These are phyloP conservation scores for Heliconius eleuchia DNA, from an alignment of 1,140 invertebrate genomes.

Conservation along the genomic window DNA sequence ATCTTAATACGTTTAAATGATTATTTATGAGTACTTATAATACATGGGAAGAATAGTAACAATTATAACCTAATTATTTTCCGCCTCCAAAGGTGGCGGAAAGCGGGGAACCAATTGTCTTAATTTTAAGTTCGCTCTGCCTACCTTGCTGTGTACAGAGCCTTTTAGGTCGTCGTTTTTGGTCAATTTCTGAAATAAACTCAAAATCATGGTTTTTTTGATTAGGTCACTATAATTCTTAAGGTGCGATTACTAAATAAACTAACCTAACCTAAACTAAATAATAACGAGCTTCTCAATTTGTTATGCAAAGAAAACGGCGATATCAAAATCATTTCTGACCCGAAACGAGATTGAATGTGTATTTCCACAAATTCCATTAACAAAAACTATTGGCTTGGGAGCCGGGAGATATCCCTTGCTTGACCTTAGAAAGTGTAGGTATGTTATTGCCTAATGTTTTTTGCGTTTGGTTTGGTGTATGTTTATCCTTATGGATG, in stretches of 20 bases:
- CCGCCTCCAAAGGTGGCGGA: no score
- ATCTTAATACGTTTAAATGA: no score
- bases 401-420: conserved; percentile 4
- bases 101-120: no score
- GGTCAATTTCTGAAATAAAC: no score
- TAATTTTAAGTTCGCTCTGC: no score
- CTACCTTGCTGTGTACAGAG: no score
- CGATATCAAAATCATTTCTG: background rate
- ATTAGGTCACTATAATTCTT: no score
- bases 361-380: conserved; percentile 8
- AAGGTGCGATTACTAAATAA: background rate
- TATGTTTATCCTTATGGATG: background rate
- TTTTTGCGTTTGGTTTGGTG: background rate
- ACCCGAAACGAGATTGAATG: conserved; percentile 7
- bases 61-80: background rate
- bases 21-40: no score
- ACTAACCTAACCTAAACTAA: background rate
- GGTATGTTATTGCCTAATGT: background rate
- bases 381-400: conserved; percentile 15
- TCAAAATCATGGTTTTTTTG: no score
- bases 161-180: no score
- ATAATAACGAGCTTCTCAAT: background rate
- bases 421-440: background rate
- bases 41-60: background rate
- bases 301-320: background rate